phyloP scores from a whole-genome alignment of 1,140 invertebrate genomes.

The Babylonia areolata region DNA sequence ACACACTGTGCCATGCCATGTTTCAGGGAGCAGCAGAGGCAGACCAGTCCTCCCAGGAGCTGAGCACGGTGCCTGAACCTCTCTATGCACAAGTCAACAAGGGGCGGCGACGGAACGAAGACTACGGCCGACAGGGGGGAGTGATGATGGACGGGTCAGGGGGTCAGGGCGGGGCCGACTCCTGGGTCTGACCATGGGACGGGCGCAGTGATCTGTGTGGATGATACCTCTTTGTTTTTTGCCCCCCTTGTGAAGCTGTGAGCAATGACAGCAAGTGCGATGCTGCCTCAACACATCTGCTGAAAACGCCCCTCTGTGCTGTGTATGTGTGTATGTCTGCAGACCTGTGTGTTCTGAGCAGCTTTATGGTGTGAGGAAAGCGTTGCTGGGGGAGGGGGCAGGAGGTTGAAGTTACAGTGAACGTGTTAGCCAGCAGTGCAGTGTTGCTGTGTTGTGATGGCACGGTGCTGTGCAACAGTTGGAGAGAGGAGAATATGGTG shows the following conservation, averaged over 20 bases:
- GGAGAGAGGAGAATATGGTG: no score
- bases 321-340: no score
- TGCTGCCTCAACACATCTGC: neutral
- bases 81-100: slow-evolving; percentile 71
- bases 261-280: neutral
- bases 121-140: slow-evolving; percentile 39
- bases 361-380: no score
- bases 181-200: slow-evolving; percentile 64
- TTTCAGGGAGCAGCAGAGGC: slow-evolving; percentile 28
- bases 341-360: no score
- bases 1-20: neutral
- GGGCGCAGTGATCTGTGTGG: no score
- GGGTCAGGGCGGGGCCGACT: slow-evolving; percentile 63
- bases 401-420: no score
- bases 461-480: no score
- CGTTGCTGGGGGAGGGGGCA: no score
- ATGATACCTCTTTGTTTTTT: neutral
- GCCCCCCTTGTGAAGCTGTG: neutral
- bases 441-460: no score
- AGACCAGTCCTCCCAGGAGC: slow-evolving; percentile 24
- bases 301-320: neutral
- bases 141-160: slow-evolving; percentile 52
- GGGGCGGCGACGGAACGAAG: slow-evolving; percentile 54
- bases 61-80: slow-evolving; percentile 51
- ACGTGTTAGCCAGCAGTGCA: no score